Evolutionary conservation across 1,140 invertebrate genomes (phyloP), one percentile per base, ranked within the genome.

Genomic region (Drosophila kikkawai): DNA sequence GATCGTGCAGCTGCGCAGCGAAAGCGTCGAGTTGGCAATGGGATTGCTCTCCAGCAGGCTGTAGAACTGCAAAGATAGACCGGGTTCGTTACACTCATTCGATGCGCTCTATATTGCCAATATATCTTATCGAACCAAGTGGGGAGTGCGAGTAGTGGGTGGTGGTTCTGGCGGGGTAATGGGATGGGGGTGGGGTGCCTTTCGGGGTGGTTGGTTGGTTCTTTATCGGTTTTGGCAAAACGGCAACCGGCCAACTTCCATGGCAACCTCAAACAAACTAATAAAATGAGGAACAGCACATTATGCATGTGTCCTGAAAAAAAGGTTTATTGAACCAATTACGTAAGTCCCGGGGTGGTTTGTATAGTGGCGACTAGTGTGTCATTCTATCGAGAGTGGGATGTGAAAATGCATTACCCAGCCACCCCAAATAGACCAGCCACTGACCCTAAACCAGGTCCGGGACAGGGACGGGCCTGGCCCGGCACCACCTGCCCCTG

Each of bases 1-100:
- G 64, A 97, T 93, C 7, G 96, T 97, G 80, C 96, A 94, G 80
- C 95, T 94, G 66, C 96, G 94, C 82, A 95, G 94, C 78, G 95
- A 93, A 15, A 97, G 92, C 19, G 95, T 96, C 29, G 94, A 94
- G 74, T 96, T 96, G 15, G 96, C 96, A 34, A 96, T 93, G 58
- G 93, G 92, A 85, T 95, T 96, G n/a, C 94, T 93, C 79, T 96
- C 95, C 90, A 97, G 78, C 36, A 96, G 92, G 26, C 94, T 93
- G 78, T 96, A 95, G 85, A 97, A 97, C 96, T 97, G 95, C 29
- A 67, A 96, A 75, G 48, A 82, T 26, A 96, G 75, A 93, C 90
- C 91, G 44, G 51, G 69, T 53, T 84, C 42, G 45, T 58, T 75
- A 58, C 53, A 45, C 69, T 42, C 67, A 60, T 42, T 75, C 45